Evolutionary conservation across 2,797 vertebrate species (phyloP).

Genomic region (Menidia menidia): DNA sequence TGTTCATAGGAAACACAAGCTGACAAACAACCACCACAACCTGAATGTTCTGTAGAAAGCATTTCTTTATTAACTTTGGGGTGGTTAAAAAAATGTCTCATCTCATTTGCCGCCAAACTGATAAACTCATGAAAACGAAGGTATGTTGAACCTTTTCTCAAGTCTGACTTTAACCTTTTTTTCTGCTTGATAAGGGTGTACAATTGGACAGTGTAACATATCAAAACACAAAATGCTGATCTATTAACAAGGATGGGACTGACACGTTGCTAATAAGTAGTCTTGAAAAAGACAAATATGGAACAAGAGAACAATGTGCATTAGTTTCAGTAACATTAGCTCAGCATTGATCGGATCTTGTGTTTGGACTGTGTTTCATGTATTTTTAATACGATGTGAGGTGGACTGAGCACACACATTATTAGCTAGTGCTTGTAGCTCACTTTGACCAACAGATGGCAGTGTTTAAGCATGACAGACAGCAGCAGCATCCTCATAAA

Average conservation of each 20-base stretch:
- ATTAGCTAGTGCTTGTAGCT: slow-evolving; percentile 15
- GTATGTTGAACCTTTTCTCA: too few species aligned
- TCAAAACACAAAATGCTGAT: too few species aligned
- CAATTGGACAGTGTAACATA: too few species aligned
- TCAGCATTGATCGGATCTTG: too few species aligned
- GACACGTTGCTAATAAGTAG: too few species aligned
- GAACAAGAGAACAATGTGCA: too few species aligned
- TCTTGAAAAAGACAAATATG: too few species aligned
- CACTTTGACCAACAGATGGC: slow-evolving; percentile 74
- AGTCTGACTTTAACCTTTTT: neutral
- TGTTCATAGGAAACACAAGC: slow-evolving; percentile 47
- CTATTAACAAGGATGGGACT: too few species aligned
- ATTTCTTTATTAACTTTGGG: slow-evolving; percentile 26
- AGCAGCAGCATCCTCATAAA: neutral
- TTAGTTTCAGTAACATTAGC: too few species aligned
- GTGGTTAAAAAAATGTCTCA: slow-evolving; percentile 28
- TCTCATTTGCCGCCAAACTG: neutral
- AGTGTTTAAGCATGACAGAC: slow-evolving; percentile 65
- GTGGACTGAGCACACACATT: slow-evolving; percentile 13
- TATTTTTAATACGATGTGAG: neutral
- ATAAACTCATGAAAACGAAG: neutral
- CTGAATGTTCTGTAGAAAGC: slow-evolving; percentile 9
- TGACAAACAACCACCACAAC: slow-evolving; percentile 27
- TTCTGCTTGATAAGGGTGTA: too few species aligned
- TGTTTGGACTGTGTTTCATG: neutral